A percentile compares a stretch with the other conserved stretches of the same genome.
phyloP scores from a whole-genome alignment of 2,797 vertebrate species.

The Lophius americanus region DNA sequence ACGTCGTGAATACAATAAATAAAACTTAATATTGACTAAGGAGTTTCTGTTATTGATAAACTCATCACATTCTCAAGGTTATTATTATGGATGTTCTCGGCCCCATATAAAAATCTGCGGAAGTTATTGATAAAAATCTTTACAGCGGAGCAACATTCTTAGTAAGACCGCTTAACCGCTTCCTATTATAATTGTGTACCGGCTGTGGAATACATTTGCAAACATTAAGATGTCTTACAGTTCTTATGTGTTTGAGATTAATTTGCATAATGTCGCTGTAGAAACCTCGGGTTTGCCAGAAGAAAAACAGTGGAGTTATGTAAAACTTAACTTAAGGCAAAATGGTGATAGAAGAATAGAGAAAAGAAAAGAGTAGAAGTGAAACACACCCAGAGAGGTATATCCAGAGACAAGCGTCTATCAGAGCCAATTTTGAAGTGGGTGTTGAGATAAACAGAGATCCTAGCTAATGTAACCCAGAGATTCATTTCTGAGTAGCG shows the following conservation, averaged over 20 bases:
- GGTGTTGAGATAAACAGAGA: conserved; percentile 57
- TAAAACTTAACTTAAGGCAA: not conserved
- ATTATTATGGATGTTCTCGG: no score
- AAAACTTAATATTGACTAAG: no score
- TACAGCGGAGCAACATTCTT: conserved; percentile 23
- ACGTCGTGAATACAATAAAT: no score
- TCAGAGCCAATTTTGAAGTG: conserved; percentile 38
- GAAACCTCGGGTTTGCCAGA: no score
- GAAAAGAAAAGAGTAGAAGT: not conserved
- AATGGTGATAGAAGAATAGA: conserved; percentile 1
- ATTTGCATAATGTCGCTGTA: no score
- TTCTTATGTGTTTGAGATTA: no score
- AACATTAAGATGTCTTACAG: conserved; percentile 36
- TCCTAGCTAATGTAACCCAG: conserved; percentile 55
- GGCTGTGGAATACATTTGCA: conserved; percentile 29
- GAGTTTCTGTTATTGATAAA: no score
- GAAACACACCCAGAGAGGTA: conserved; percentile 28
- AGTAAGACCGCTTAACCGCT: conserved; percentile 2
- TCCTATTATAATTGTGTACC: conserved; percentile 23
- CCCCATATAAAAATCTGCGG: no score
- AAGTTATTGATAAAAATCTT: no score
- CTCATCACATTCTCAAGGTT: no score
- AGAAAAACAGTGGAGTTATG: no score
- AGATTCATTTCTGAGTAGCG: conserved; percentile 40
- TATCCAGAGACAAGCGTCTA: conserved; percentile 39